Evolutionary conservation across 1,140 invertebrate species (phyloP), one percentile per base, ranked within the genome.

Genomic region (Drosophila biarmipes): DNA sequence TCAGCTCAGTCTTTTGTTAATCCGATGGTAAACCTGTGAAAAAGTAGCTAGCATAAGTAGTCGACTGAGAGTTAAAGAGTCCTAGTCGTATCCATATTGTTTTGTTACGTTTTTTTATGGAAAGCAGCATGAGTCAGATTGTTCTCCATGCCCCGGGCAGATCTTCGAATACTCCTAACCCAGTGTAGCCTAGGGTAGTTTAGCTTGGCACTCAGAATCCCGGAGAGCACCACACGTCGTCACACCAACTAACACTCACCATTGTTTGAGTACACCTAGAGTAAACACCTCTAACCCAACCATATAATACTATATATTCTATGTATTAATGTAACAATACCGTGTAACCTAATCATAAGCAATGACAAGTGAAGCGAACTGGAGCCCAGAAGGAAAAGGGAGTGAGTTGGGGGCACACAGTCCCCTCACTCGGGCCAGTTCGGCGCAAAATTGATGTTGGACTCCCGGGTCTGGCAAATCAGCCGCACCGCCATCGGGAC

Each of bases 371-470:
- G 84, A 89, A 84, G 24, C 5, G 69, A 84, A 68, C 73, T 61
- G n/a, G n/a, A n/a, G 43, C 12, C 79, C 64, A 57, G n/a, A n/a
- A 38, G 62, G 56, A 55, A 64, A 55, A 45, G 53, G 34, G 53
- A 51, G 53, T 62, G 24, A 27, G 51, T 29, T 31, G 15, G 14
- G 31, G 15, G 14, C 43, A 34, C 43, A 37, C 21, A 46, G 42
- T 45, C 35, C 37, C 45, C 56, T 57, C 31, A 40, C 19, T 48
- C 27, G 53, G 59, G 55, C 43, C 27, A 52, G 76, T 79, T 91
- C 73, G 74, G 74, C 90, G 90, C 90, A 91, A 91, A 91, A 91
- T 91, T 91, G 75, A 91, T 91, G 90, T 91, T 91, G 90, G 90
- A 91, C 90, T 90, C 77, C 86, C 48, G 62, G 57, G 90, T 81